A percentile compares a stretch with the other conserved stretches of the same genome.
Evolutionary conservation across 2,888 invertebrate genomes (phyloP).

Genomic region (Drosophila subsilvestris): DNA sequence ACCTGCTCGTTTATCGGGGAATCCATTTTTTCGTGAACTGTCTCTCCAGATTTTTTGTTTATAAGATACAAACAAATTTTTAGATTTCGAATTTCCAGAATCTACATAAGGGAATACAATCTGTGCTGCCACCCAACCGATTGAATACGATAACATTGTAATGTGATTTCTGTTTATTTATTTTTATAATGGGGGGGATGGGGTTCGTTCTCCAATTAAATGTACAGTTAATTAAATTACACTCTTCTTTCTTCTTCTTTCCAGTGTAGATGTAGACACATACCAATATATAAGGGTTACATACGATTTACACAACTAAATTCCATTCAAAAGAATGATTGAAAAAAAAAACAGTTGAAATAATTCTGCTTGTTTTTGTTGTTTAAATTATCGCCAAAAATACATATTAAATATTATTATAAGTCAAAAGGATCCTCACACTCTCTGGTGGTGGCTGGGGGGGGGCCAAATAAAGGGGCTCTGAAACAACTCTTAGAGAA

Average conservation of each 20-base stretch:
- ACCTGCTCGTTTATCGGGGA: too few species aligned
- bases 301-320: constrained; percentile 30
- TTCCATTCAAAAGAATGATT: constrained; percentile 16
- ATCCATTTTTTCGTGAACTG: too few species aligned
- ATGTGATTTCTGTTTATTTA: constrained; percentile 36
- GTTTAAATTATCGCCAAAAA: neutral
- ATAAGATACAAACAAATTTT: too few species aligned
- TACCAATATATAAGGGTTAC: constrained; percentile 9
- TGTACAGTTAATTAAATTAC: constrained; percentile 29
- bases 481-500: neutral
- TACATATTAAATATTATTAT: neutral
- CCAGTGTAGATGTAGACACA: constrained; percentile 11
- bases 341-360: neutral
- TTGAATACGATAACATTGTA: constrained; percentile 10
- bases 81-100: too few species aligned
- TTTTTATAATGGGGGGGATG: constrained; percentile 28
- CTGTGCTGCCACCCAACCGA: neutral
- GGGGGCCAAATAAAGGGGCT: neutral
- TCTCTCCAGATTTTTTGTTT: too few species aligned
- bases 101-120: too few species aligned
- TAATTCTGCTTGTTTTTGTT: neutral
- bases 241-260: neutral
- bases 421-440: neutral
- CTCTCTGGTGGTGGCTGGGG: too few species aligned
- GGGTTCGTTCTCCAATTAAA: constrained; percentile 34